Base-by-base conservation (phyloP, 2,113 vertebrate genomes). In the Vireo altiloquus region DNA sequence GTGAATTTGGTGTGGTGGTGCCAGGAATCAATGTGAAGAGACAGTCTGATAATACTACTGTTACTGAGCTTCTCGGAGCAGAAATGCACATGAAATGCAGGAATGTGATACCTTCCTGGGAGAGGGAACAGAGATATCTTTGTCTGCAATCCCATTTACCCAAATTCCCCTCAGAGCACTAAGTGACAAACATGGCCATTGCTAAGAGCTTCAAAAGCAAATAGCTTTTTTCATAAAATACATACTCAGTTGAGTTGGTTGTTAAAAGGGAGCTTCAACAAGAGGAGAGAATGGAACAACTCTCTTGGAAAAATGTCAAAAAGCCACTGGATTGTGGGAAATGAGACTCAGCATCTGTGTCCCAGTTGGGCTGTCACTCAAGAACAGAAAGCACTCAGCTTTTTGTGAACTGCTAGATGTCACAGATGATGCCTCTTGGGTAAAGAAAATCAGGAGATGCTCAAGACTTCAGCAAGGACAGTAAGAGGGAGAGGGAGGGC, bases 301-400 rank as follows among this genome's bases (percentile, higher is more conserved):
- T 64, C 25, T 74, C 52, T 71, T 77, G 40, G 82, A 87, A 92
- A 90, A 92, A 54, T 65, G 61, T 90, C 65, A 82, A 64, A 60
- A 92, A 93, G 33, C 71, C 64, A 77, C 82, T 4, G 44, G 28
- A 44, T 21, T 93, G 72, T 75, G 76, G 60, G 88, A 93, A 88
- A 64, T 30, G 30, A 86, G 56, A 42, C 61, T 92, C 69, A 78
- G 82, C 86, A 89, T 96, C 93, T 93, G 79, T 71, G 71, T 81
- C 64, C 53, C 10, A 17, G 30, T 69, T 82, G 85, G 88, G 71
- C 50, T 92, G 52, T 90, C 56, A 50, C 21, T 93, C 39, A 74
- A 7, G n/a, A 90, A 63, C 37, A 56, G 59, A n/a, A 80, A 88
- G 53, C 7, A 5, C 3, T 1, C 4, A 2, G 64, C 47, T 93